These are phyloP conservation scores for Phenganax stokvisi DNA, from an alignment of 92 coral and sea anemone species.

Conservation along the genomic window DNA sequence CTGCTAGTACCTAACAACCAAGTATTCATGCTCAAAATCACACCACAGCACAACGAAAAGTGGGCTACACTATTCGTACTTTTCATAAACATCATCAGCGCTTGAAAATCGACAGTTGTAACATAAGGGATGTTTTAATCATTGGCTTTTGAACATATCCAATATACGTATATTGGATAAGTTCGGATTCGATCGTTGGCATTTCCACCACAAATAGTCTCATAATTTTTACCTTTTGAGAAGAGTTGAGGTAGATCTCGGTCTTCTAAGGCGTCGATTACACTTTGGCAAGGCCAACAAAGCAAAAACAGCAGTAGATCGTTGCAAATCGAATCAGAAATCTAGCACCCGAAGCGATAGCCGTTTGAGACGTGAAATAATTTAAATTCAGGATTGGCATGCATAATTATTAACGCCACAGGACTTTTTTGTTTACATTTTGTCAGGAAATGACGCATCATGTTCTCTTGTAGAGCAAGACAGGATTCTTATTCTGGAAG, in stretches of 20 bases:
- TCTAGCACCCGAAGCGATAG: background rate
- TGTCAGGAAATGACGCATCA: constrained; percentile 1
- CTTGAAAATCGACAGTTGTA: background rate
- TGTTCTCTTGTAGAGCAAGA: background rate
- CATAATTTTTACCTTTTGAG: background rate
- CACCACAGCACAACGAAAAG: background rate
- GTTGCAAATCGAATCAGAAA: background rate
- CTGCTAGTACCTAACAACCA: background rate
- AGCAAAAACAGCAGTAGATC: constrained; percentile 1
- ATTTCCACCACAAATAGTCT: constrained; percentile 1
- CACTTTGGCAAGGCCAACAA: background rate
- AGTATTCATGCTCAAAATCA: background rate
- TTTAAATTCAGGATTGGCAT: constrained; percentile 11
- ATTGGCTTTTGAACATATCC: background rate
- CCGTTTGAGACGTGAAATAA: background rate
- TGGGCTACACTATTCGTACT: background rate
- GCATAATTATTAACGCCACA: constrained; percentile 11
- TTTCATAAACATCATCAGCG: background rate
- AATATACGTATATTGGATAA: background rate
- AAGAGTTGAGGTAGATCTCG: background rate
- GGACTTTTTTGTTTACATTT: constrained; percentile 14
- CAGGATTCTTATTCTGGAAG: background rate
- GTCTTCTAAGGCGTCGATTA: constrained; percentile 1
- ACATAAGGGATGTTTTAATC: background rate
- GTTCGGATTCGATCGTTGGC: background rate